Conservation (phyloP, 2,888 invertebrate species). For the Lissonota sp. region DNA sequence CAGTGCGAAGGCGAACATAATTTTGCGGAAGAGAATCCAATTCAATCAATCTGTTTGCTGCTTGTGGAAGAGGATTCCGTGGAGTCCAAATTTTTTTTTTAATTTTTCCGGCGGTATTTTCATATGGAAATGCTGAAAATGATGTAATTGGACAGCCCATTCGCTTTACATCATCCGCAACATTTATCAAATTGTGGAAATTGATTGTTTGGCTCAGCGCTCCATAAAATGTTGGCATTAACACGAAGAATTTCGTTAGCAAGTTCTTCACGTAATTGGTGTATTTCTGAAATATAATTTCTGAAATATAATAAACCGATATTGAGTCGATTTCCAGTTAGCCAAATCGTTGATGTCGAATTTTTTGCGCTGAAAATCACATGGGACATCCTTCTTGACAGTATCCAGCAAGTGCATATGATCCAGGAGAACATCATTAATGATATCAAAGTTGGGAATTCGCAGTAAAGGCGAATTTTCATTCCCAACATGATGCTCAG, state of each 20-base stretch:
- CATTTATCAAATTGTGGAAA: conserved; percentile 50
- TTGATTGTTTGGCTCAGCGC: conserved; percentile 41
- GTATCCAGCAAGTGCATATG: conserved; percentile 42
- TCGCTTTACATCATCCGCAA: conserved; percentile 48
- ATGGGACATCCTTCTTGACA: conserved; percentile 40
- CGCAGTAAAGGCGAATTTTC: background rate
- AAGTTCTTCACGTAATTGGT: conserved; percentile 31
- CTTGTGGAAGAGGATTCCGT: background rate
- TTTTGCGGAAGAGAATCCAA: background rate
- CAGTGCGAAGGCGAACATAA: background rate
- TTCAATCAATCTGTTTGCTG: background rate
- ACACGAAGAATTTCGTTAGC: conserved; percentile 37
- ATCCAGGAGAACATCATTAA: conserved; percentile 29
- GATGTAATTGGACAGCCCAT: conserved; percentile 52
- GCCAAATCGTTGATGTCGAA: conserved; percentile 39
- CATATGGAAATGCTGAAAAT: conserved; percentile 52
- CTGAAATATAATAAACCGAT: conserved; percentile 49
- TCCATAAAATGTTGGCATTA: conserved; percentile 50
- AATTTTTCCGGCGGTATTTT: conserved; percentile 43
- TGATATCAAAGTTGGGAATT: conserved; percentile 26
- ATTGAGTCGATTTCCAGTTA: conserved; percentile 62
- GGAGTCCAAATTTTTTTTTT: conserved; percentile 33
- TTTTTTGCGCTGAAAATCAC: conserved; percentile 55
- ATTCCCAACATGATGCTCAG: conserved; percentile 11
- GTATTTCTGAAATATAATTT: conserved; percentile 8